These are phyloP conservation scores for Brachyptera putata DNA, from an alignment of 2,888 invertebrate species.

Conservation along the genomic window DNA sequence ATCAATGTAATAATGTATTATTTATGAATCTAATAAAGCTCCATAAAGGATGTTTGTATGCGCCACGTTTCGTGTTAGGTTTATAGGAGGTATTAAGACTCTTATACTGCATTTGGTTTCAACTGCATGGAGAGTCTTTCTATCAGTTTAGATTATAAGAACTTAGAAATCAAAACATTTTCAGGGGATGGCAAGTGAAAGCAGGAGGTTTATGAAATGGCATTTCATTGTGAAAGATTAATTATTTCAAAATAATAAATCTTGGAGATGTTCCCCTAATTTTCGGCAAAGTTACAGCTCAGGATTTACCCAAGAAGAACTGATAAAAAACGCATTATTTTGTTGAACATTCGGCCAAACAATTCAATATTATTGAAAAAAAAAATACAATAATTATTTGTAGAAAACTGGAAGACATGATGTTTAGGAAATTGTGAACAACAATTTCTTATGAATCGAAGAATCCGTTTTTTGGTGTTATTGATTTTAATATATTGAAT, in stretches of 20 bases:
- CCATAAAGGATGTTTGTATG: neutral
- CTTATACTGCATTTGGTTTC: no score
- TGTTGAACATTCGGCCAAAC: no score
- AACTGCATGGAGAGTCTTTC: neutral
- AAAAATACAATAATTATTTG: no score
- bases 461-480: no score
- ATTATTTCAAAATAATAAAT: neutral
- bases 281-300: slow-evolving; percentile 19
- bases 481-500: no score
- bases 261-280: neutral
- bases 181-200: no score
- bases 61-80: neutral
- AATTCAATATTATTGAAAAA: no score
- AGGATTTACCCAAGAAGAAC: slow-evolving; percentile 21
- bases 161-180: slow-evolving; percentile 3
- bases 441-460: neutral
- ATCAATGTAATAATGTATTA: slow-evolving; percentile 25
- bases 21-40: neutral
- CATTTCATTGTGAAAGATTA: no score
- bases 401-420: no score
- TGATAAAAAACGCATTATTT: neutral
- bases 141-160: neutral
- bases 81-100: slow-evolving; percentile 2
- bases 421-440: no score
- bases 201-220: neutral